These are phyloP conservation scores for Sciaenops ocellatus DNA, from an alignment of 2,797 vertebrate species.

Conservation along the genomic window DNA sequence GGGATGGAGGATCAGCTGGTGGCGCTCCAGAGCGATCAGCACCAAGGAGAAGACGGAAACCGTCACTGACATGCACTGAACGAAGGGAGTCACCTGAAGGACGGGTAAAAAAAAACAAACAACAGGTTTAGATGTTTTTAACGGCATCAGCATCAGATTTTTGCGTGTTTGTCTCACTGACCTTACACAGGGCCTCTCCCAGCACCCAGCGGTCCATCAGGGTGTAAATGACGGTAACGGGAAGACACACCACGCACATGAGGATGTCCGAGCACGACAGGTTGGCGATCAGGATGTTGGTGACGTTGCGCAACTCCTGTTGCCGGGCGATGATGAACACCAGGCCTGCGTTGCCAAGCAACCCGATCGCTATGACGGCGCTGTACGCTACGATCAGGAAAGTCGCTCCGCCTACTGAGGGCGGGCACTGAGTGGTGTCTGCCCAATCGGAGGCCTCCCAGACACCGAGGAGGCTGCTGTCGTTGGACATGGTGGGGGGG, in stretches of 20 bases:
- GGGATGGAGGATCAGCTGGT: conserved; percentile 88
- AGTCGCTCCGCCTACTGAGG: conserved; percentile 84
- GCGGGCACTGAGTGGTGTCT: conserved; percentile 73
- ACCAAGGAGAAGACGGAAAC: conserved; percentile 88
- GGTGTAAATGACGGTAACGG: conserved; percentile 87
- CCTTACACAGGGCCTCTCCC: conserved; percentile 86
- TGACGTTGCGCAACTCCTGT: conserved; percentile 86
- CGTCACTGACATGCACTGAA: conserved; percentile 87
- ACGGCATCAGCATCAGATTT: background rate
- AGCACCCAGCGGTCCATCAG: conserved; percentile 90
- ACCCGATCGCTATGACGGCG: conserved; percentile 83
- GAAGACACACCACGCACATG: conserved; percentile 87
- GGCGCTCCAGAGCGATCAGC: conserved; percentile 87
- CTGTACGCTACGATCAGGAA: conserved; percentile 87
- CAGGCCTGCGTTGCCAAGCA: conserved; percentile 86
- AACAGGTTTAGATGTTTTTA: background rate
- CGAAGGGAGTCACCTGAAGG: conserved; percentile 82
- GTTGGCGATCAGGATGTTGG: conserved; percentile 89
- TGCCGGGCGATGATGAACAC: conserved; percentile 87
- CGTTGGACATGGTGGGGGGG: conserved; percentile 68
- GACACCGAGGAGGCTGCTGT: conserved; percentile 64
- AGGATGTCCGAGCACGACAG: conserved; percentile 88
- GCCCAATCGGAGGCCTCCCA: conserved; percentile 71
- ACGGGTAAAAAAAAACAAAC: background rate
- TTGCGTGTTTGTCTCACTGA: conserved; percentile 45